Conservation (phyloP, 2,888 invertebrate genomes). For the Neuroscelio doddi region DNA sequence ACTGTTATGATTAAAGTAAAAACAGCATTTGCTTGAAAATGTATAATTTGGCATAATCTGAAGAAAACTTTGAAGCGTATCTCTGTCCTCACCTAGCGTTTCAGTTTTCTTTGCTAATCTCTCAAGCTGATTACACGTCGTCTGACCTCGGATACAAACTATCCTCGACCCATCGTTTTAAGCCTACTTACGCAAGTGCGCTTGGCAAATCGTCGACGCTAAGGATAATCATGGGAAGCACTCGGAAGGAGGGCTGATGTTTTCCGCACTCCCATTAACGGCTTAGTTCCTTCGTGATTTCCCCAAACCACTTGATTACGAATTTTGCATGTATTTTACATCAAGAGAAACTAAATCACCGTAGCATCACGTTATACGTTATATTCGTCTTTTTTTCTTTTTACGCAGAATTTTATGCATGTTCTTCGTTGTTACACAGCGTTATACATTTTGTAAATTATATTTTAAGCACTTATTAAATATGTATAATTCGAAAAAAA, state of each 20-base stretch:
- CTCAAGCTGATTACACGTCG: slow-evolving; percentile 56
- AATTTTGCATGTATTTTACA: neutral
- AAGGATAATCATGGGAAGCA: slow-evolving; percentile 48
- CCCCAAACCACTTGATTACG: slow-evolving; percentile 6
- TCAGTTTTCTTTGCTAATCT: slow-evolving; percentile 51
- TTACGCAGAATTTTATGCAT: too few relatives aligned
- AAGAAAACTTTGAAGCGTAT: too few relatives aligned
- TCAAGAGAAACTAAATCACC: too few relatives aligned
- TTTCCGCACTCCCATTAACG: slow-evolving; percentile 58
- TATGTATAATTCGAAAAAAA: too few relatives aligned
- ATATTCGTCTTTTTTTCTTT: too few relatives aligned
- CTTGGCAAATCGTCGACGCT: slow-evolving; percentile 47
- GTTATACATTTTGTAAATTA: too few relatives aligned
- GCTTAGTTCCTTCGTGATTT: slow-evolving; percentile 40
- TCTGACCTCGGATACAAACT: slow-evolving; percentile 41
- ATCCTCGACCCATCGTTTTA: slow-evolving; percentile 45
- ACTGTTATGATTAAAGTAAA: too few relatives aligned
- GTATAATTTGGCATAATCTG: too few relatives aligned
- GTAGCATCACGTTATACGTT: neutral
- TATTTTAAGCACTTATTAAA: too few relatives aligned
- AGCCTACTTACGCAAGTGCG: slow-evolving; percentile 57
- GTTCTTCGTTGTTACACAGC: too few relatives aligned
- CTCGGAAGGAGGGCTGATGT: slow-evolving; percentile 38
- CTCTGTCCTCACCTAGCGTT: neutral
- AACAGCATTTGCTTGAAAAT: too few relatives aligned